Conservation (phyloP, 2,888 invertebrate species). For the Drosophila monieri region DNA sequence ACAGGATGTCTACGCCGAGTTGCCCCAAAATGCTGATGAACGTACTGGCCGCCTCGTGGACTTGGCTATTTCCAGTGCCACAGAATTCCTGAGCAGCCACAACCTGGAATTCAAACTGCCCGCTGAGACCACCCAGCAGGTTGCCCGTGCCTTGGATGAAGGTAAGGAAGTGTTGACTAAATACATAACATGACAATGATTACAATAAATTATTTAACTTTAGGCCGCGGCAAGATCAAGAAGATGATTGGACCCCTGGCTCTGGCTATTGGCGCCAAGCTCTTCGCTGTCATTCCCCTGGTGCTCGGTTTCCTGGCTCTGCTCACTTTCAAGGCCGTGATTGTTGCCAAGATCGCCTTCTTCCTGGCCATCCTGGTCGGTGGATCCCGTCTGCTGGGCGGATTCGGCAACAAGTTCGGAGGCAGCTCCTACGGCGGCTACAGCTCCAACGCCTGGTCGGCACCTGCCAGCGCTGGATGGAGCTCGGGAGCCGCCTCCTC, state of each 20-base stretch:
- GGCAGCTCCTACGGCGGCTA: slow-evolving; percentile 71
- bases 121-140: slow-evolving; percentile 86
- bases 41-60: slow-evolving; percentile 85
- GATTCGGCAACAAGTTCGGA: slow-evolving; percentile 84
- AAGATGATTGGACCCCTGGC: slow-evolving; percentile 89
- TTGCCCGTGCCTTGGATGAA: slow-evolving; percentile 91
- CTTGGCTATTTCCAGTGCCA: slow-evolving; percentile 85
- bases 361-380: slow-evolving; percentile 89
- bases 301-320: slow-evolving; percentile 89
- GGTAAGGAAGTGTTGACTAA: slow-evolving; percentile 84
- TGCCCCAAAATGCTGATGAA: slow-evolving; percentile 85
- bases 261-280: slow-evolving; percentile 89
- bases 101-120: slow-evolving; percentile 89
- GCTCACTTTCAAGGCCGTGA: slow-evolving; percentile 90
- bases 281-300: slow-evolving; percentile 89
- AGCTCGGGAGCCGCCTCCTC: slow-evolving; percentile 79
- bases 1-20: slow-evolving; percentile 85
- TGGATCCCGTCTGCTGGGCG: slow-evolving; percentile 88
- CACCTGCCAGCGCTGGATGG: slow-evolving; percentile 72
- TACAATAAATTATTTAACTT: neutral
- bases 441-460: slow-evolving; percentile 68
- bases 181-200: neutral
- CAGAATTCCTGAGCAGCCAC: slow-evolving; percentile 86
- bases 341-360: slow-evolving; percentile 91
- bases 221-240: slow-evolving; percentile 91